Conservation (phyloP, 1,140 invertebrate genomes). For the Bombus huntii region DNA sequence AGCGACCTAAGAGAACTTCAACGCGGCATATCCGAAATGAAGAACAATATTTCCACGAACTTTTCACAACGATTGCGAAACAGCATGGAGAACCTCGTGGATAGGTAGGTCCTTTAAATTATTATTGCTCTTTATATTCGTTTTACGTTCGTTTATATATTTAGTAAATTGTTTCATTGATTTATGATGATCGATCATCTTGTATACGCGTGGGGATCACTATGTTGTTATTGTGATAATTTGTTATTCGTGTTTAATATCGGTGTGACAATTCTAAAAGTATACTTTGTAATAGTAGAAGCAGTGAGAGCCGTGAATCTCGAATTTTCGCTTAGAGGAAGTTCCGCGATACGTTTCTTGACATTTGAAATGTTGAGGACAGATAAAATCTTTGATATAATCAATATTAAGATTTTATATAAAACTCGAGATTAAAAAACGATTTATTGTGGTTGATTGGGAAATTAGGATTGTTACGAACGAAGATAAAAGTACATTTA, state of each 20-base stretch:
- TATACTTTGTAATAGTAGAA: not conserved
- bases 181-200: not conserved
- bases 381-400: not conserved
- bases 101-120: slow-evolving; percentile 69
- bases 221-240: not conserved
- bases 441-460: not conserved
- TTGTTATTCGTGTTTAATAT: not conserved
- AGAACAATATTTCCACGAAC: slow-evolving; percentile 81
- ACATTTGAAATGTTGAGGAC: not conserved
- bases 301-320: too few relatives aligned
- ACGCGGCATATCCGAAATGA: slow-evolving; percentile 84
- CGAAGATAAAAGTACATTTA: not conserved
- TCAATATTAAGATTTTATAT: too few relatives aligned
- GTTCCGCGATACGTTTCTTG: not conserved
- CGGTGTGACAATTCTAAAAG: fast-evolving
- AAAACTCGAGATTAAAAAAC: not conserved
- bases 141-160: not conserved
- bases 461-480: not conserved
- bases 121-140: not conserved
- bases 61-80: slow-evolving; percentile 77
- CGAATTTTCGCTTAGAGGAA: too few relatives aligned
- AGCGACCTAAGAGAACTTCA: slow-evolving; percentile 83
- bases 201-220: not conserved
- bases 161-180: not conserved
- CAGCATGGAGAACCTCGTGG: slow-evolving; percentile 81